A percentile compares a stretch with the other conserved stretches of the same genome.
Conservation (phyloP, 2,888 invertebrate species). For the Oligia latruncula region DNA sequence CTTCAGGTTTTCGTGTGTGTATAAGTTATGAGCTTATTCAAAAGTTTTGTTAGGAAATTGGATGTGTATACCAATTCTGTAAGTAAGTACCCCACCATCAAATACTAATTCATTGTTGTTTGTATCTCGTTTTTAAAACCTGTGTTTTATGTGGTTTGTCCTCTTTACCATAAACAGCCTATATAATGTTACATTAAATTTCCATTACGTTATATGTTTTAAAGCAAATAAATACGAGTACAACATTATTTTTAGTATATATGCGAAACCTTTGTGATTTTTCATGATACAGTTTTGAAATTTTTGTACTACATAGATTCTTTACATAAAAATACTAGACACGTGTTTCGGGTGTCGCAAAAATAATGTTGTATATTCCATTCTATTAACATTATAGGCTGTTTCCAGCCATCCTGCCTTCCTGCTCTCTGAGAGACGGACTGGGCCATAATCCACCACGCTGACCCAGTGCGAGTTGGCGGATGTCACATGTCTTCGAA, state of each 20-base stretch:
- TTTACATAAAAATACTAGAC: no score
- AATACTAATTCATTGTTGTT: neutral
- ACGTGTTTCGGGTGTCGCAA: no score
- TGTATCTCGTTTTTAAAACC: neutral
- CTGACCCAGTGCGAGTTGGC: neutral
- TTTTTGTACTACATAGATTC: no score
- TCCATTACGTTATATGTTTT: no score
- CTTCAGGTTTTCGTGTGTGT: conserved; percentile 39
- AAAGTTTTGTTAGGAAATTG: conserved; percentile 26
- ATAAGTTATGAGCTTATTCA: conserved; percentile 43
- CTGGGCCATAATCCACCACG: neutral
- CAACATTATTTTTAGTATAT: no score
- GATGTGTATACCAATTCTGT: conserved; percentile 1
- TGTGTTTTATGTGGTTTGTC: no score
- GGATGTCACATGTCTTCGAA: neutral
- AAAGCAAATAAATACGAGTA: no score
- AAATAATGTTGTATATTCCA: no score
- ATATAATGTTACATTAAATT: no score
- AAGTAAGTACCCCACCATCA: neutral
- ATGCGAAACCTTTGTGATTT: no score
- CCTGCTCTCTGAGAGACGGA: neutral
- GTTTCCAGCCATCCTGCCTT: neutral
- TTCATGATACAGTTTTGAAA: no score
- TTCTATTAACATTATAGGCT: no score
- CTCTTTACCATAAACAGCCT: neutral